Evolutionary conservation across 2,113 vertebrate species (phyloP), one percentile per base, ranked within the genome.

Genomic region (Microtus ochrogaster): DNA sequence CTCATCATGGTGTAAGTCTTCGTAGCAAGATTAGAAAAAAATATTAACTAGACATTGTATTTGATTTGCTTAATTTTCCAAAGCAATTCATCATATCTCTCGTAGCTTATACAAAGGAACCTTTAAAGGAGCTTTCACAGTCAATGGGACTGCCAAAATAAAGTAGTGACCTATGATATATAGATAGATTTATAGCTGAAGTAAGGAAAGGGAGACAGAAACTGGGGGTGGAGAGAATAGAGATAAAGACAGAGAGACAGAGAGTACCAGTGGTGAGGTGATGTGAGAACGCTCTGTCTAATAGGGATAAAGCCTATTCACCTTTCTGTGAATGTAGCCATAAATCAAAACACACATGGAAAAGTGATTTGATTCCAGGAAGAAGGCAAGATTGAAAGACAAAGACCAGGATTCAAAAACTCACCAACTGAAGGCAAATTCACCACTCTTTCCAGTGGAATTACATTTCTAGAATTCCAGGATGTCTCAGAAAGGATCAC

Each of bases 111-210:
- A 19, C 33, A 44, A 90, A 44, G 10, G 14, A 92, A 73, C 74
- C 74, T 39, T 90, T 30, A 88, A 92, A 88, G 1, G 55, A 89
- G 21, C 39, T 93, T 88, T 63, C n/a, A 84, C 2, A 72, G 36
- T 52, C 33, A 81, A 87, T 26, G 33, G 26, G 36, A 4, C 26
- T 92, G 41, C 41, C 55, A 76, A 79, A 83, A 91, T 91, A 91
- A 88, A 96, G 76, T 74, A 33, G 76, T 26, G 21, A 77, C 89
- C 52, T 72, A 44, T 30, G 39, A 73, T 76, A n/a, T 85, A 89
- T 70, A 94, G 73, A 72, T 85, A 95, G 73, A 77, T 72, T 95
- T 89, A 92, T 41, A 93, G 33, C 78, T 49, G 47, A 86, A 77
- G 11, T 28, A 77, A 44, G 22, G 41, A 7, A 47, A 77, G 24